Evolutionary conservation across 2,113 vertebrate species (phyloP).

Genomic region (Proteles cristata): DNA sequence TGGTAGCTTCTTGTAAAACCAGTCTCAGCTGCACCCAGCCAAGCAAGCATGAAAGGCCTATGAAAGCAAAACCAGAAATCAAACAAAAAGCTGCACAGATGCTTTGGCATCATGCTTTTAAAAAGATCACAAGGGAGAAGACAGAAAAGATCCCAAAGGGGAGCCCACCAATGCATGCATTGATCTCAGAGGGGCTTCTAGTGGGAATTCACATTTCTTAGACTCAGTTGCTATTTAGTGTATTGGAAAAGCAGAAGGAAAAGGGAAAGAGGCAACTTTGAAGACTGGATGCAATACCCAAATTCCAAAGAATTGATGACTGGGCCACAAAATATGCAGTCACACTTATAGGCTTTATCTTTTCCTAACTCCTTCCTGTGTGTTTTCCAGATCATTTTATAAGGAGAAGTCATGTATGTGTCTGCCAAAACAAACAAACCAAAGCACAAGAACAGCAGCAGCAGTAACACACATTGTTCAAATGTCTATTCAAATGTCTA

Average conservation of each 20-base stretch:
- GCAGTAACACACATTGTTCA: background rate
- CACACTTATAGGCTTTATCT: background rate
- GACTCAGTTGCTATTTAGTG: background rate
- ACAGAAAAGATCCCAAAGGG: background rate
- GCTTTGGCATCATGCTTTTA: conserved; percentile 5
- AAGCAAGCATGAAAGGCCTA: conserved; percentile 8
- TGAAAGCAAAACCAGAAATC: conserved; percentile 65
- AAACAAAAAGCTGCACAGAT: background rate
- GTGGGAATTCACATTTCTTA: background rate
- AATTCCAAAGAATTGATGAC: conserved; percentile 29
- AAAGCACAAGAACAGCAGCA: background rate
- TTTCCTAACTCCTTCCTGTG: background rate
- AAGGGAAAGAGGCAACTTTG: background rate
- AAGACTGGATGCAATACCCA: background rate
- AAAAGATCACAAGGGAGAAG: background rate
- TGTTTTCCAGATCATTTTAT: background rate
- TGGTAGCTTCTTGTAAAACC: conserved; percentile 68
- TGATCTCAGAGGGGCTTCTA: background rate
- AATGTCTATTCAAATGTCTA: background rate
- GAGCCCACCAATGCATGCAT: background rate
- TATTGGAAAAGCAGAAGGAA: background rate
- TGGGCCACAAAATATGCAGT: background rate
- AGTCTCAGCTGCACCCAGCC: conserved; percentile 15
- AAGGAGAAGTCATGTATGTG: background rate
- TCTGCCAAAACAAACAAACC: background rate